These are phyloP conservation scores for Palythoa grandis DNA, from an alignment of 92 coral and sea anemone genomes.

Conservation along the genomic window DNA sequence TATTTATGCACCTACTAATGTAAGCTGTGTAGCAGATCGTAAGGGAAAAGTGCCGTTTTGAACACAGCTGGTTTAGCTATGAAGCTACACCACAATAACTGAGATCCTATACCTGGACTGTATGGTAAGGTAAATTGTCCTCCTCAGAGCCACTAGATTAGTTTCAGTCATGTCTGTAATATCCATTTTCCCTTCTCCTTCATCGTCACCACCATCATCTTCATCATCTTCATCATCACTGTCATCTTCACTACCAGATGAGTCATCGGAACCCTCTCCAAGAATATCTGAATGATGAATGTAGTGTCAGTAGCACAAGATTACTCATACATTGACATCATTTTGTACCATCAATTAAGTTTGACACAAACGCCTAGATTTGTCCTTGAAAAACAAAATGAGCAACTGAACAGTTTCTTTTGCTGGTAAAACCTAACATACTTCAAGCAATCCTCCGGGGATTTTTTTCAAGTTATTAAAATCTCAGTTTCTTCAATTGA, in stretches of 20 bases:
- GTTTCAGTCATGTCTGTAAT: constrained; percentile 97
- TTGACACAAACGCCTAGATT: too few species aligned
- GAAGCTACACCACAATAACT: too few species aligned
- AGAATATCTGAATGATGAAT: constrained; percentile 73
- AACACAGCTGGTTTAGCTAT: neutral
- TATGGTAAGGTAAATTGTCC: constrained; percentile 94
- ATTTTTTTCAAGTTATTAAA: too few species aligned
- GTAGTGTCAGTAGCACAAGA: neutral
- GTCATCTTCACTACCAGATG: constrained; percentile 74
- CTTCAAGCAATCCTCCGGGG: too few species aligned
- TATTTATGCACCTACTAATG: too few species aligned
- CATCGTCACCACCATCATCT: constrained; percentile 63
- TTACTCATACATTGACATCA: neutral
- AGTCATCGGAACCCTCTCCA: constrained; percentile 85
- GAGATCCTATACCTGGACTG: constrained; percentile 83
- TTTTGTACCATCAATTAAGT: too few species aligned
- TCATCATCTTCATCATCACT: constrained; percentile 83
- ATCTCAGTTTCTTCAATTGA: too few species aligned
- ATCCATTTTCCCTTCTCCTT: constrained; percentile 78
- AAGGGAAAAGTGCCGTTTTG: neutral
- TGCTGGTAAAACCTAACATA: too few species aligned
- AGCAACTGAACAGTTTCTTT: too few species aligned
- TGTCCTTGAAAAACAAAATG: too few species aligned
- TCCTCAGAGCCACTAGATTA: constrained; percentile 86
- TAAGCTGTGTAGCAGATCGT: neutral